Conservation (phyloP, 2,888 invertebrate species). For the Ophraella communa region DNA sequence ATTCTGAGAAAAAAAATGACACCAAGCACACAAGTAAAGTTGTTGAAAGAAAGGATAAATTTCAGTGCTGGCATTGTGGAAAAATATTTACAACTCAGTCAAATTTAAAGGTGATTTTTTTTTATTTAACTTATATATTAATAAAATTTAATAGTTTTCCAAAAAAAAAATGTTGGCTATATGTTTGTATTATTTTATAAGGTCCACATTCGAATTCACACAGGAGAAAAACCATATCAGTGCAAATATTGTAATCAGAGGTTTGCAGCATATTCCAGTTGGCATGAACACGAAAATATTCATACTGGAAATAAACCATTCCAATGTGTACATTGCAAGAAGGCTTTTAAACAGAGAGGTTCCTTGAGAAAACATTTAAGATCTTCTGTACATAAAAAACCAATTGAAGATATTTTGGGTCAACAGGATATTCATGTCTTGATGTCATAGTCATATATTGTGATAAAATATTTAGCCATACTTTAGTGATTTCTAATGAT, state of each 20-base stretch:
- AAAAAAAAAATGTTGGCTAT: not conserved
- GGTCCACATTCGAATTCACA: constrained; percentile 45
- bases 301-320: constrained; percentile 42
- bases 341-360: constrained; percentile 71
- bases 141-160: not conserved
- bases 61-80: constrained; percentile 35
- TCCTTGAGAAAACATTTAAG: constrained; percentile 32
- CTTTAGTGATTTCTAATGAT: not conserved
- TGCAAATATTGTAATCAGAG: constrained; percentile 47
- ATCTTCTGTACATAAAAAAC: constrained; percentile 31
- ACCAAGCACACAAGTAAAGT: constrained; percentile 16
- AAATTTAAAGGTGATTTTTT: constrained; percentile 39
- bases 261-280: constrained; percentile 45
- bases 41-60: constrained; percentile 20
- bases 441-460: not conserved
- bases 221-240: constrained; percentile 48
- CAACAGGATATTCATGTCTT: not conserved
- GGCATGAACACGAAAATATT: constrained; percentile 43
- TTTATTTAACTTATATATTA: no score
- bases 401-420: not conserved
- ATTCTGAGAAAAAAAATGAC: constrained; percentile 38
- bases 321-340: constrained; percentile 49
- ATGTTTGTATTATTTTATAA: not conserved
- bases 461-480: not conserved
- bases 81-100: constrained; percentile 34